These are phyloP conservation scores for Pseudomyrmex sp. DNA, from an alignment of 1,140 invertebrate genomes.

Conservation along the genomic window DNA sequence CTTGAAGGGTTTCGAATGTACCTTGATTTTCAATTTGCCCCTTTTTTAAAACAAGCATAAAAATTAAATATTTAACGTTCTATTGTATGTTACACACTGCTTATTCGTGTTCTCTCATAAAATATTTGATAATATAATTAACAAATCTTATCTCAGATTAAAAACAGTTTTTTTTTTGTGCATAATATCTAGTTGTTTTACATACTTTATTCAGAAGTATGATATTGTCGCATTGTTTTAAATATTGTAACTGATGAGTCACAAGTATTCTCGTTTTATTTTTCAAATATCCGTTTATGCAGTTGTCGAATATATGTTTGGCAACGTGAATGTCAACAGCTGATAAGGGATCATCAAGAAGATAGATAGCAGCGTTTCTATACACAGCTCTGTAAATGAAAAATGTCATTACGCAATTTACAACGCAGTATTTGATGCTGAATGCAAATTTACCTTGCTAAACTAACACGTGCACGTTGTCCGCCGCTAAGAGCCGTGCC, in stretches of 20 bases:
- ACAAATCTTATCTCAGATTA: too few species aligned
- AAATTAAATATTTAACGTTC: conserved; percentile 28
- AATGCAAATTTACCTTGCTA: conserved; percentile 88
- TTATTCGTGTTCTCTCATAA: too few species aligned
- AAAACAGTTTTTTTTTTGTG: too few species aligned
- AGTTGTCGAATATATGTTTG: conserved; percentile 85
- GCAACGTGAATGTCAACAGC: conserved; percentile 87
- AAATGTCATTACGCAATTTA: conserved; percentile 84
- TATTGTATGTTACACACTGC: background rate
- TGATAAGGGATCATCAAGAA: conserved; percentile 87
- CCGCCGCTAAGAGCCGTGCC: conserved; percentile 93
- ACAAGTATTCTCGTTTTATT: conserved; percentile 89
- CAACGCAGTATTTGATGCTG: background rate
- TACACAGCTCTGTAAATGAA: conserved; percentile 84
- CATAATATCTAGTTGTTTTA: conserved; percentile 70
- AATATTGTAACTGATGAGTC: conserved; percentile 93
- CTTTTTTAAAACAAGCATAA: conserved; percentile 59
- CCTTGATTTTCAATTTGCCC: conserved; percentile 82
- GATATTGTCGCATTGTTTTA: conserved; percentile 90
- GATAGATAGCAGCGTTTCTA: conserved; percentile 85
- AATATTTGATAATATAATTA: too few species aligned
- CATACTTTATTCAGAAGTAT: conserved; percentile 89
- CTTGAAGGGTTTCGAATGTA: conserved; percentile 81
- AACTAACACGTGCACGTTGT: conserved; percentile 88
- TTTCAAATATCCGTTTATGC: conserved; percentile 81